Evolutionary conservation across 2,888 invertebrate genomes (phyloP).

Genomic region (Heteromurus nitidus): DNA sequence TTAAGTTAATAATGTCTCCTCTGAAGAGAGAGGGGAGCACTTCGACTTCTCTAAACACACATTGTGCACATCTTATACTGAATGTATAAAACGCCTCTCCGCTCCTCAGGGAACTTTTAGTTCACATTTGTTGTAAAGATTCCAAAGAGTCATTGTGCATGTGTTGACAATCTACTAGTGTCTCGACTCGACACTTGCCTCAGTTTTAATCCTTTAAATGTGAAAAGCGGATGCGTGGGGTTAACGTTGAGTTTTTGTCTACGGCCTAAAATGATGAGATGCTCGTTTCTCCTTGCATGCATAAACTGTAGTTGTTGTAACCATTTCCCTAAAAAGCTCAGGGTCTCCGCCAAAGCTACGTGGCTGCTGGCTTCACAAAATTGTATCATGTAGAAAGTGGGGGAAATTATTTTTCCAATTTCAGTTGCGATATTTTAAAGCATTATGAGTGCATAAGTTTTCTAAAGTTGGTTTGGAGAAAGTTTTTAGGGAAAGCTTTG

Average conservation of each 20-base stretch:
- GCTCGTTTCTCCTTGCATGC: no score
- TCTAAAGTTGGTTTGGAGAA: no score
- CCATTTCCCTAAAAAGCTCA: no score
- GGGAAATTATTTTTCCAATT: no score
- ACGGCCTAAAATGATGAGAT: no score
- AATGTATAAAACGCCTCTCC: neutral
- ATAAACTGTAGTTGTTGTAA: no score
- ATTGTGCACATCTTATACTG: neutral
- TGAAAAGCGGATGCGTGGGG: neutral
- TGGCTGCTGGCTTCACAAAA: no score
- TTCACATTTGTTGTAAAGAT: neutral
- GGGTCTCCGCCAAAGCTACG: no score
- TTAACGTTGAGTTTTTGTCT: no score
- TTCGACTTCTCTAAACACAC: neutral
- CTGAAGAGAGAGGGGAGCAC: neutral
- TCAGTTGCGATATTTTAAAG: no score
- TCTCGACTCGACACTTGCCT: neutral
- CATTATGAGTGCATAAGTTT: no score
- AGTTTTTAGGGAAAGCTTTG: neutral
- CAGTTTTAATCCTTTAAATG: neutral
- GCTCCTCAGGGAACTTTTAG: neutral
- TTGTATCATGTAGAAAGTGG: no score
- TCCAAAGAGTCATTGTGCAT: conserved; percentile 1
- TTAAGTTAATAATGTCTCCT: conserved; percentile 62
- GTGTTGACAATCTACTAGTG: conserved; percentile 1